Evolutionary conservation across 2,113 vertebrate genomes (phyloP).

Genomic region (Caracal caracal): DNA sequence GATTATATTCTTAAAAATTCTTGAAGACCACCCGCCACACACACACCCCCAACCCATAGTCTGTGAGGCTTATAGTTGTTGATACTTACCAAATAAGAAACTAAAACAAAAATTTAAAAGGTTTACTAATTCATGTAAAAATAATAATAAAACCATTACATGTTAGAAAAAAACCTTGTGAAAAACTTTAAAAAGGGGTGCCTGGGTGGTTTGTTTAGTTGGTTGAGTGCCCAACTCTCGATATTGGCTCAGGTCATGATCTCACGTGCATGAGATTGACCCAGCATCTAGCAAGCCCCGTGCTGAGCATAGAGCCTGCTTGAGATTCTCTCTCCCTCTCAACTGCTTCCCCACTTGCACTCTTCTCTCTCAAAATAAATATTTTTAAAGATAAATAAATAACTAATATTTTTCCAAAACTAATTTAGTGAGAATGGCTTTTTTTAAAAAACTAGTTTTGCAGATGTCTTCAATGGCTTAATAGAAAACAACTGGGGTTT

Average conservation of each 20-base stretch:
- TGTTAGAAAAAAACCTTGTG: not conserved
- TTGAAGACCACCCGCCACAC: not conserved
- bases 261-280: no score
- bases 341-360: no score
- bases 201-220: no score
- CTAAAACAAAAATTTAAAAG: not conserved
- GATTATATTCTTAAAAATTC: constrained; percentile 12
- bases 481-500: not conserved
- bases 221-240: no score
- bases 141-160: not conserved
- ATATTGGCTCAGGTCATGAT: no score
- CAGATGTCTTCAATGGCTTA: not conserved
- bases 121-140: not conserved
- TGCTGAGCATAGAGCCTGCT: no score
- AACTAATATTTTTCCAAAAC: not conserved
- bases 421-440: not conserved
- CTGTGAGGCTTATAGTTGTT: not conserved
- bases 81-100: not conserved
- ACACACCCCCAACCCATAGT: not conserved
- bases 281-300: no score
- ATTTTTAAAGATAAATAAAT: no score
- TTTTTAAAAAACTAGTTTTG: not conserved
- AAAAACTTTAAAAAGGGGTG: not conserved
- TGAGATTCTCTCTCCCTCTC: no score
- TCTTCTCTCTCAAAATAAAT: no score